Evolutionary conservation across 2,888 invertebrate genomes (phyloP), one percentile per base, ranked within the genome.

Genomic region (Sympetrum striolatum): DNA sequence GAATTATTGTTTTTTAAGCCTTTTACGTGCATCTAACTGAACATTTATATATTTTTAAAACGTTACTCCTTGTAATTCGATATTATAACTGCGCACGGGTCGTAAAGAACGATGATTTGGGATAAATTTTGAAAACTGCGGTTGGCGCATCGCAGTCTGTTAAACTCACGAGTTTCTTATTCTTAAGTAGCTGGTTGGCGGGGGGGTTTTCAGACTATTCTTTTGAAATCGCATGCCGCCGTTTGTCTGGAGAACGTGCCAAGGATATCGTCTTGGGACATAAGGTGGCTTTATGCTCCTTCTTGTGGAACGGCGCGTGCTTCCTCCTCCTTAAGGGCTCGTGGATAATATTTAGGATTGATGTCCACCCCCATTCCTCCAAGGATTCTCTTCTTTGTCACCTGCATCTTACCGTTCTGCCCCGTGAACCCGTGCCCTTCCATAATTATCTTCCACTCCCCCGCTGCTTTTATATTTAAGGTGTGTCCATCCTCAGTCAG

Each of bases 221-320:
- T 58, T 35, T 31, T 58, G 6, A 37, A 39, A 14, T 60, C 39
- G 37, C 25, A 53, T 35, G 22, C 37, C 86, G 86, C 35, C 86
- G 64, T 64, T 35, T 12, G 86, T 86, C 86, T 35, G 37, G 37
- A 60, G 86, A 60, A 64, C 86, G 86, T 86, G 86, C 86, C 86
- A n/a, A 58, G 86, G 60, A 37, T 64, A 37, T 86, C 60, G 60
- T 8, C 22, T 18, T 37, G 37, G 25, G 35, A 58, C 31, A 37
- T 12, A 22, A 22, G 48, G 37, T n/a, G 22, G 8, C 35, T 82
- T 31, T 58, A 35, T 86, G 86, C n/a, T n/a, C 37, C 37, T 37
- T 86, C 86, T 86, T 86, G 86, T 86, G 86, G 86, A 86, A 86
- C 86, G 86, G 86, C 86, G 86, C 86, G 86, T 86, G 86, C 60